phyloP scores from a whole-genome alignment of 1,140 invertebrate genomes.

The Paraescarpia echinospica region DNA sequence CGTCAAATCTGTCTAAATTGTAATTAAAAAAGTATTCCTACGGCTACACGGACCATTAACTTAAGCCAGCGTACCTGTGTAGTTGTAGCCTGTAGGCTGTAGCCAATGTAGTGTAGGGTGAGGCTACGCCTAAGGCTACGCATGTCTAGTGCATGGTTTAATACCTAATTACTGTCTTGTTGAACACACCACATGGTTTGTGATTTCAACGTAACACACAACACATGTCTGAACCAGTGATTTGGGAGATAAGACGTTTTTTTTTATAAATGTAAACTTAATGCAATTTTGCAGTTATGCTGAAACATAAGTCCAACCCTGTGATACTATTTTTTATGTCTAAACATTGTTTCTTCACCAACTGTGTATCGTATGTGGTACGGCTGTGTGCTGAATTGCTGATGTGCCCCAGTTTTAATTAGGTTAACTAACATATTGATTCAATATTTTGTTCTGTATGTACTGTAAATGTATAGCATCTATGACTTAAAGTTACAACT shows the following conservation, averaged over 20 bases:
- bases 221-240: not conserved
- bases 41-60: not conserved
- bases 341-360: too few relatives aligned
- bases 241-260: too few relatives aligned
- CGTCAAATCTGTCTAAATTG: not conserved
- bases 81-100: not conserved
- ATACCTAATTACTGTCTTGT: not conserved
- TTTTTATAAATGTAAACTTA: too few relatives aligned
- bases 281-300: not conserved
- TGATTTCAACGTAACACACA: not conserved
- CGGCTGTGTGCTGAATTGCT: too few relatives aligned
- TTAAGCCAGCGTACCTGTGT: not conserved
- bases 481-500: too few relatives aligned
- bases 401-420: too few relatives aligned
- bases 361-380: too few relatives aligned
- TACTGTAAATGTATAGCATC: too few relatives aligned
- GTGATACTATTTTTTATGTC: too few relatives aligned
- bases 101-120: not conserved
- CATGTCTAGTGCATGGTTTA: not conserved
- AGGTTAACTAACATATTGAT: too few relatives aligned
- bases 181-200: not conserved
- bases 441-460: too few relatives aligned
- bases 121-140: not conserved
- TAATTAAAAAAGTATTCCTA: not conserved
- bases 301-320: not conserved